phyloP scores from a whole-genome alignment of 2,797 vertebrate species.

The Furcifer pardalis region DNA sequence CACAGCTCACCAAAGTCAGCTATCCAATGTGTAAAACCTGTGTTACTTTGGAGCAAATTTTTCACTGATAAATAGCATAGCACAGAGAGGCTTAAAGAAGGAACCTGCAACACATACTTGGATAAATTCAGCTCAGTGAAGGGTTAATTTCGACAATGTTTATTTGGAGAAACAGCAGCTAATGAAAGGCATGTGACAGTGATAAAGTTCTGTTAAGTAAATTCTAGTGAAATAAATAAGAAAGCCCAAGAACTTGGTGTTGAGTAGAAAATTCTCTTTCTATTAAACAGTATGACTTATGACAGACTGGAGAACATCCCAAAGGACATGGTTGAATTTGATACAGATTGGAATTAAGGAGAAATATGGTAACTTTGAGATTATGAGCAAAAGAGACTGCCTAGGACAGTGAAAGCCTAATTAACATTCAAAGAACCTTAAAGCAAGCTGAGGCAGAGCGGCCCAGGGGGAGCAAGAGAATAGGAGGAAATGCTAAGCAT shows the following conservation, averaged over 20 bases:
- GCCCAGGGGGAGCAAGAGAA: not conserved
- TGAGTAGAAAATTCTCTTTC: slow-evolving; percentile 21
- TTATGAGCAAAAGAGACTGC: not conserved
- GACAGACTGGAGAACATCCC: not conserved
- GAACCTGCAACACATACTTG: not conserved
- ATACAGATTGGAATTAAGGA: slow-evolving; percentile 37
- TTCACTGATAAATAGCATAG: not conserved
- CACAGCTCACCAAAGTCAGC: not conserved
- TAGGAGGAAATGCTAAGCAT: slow-evolving; percentile 5
- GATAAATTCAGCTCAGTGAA: not conserved
- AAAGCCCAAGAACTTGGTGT: not conserved
- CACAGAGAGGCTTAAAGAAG: not conserved
- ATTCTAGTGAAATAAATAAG: slow-evolving; percentile 28
- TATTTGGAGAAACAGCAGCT: slow-evolving; percentile 24
- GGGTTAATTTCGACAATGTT: slow-evolving; percentile 15
- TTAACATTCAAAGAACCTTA: slow-evolving; percentile 40
- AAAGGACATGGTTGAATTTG: slow-evolving; percentile 35
- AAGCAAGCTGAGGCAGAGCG: slow-evolving; percentile 16
- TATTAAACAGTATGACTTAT: slow-evolving; percentile 16
- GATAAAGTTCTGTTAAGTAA: slow-evolving; percentile 24
- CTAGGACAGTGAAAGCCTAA: slow-evolving; percentile 31
- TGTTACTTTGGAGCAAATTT: not conserved
- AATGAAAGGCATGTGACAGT: not conserved
- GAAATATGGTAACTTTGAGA: slow-evolving; percentile 37
- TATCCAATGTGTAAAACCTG: not conserved